phyloP scores from a whole-genome alignment of 92 coral and sea anemone species.

The Actinernus sp. region DNA sequence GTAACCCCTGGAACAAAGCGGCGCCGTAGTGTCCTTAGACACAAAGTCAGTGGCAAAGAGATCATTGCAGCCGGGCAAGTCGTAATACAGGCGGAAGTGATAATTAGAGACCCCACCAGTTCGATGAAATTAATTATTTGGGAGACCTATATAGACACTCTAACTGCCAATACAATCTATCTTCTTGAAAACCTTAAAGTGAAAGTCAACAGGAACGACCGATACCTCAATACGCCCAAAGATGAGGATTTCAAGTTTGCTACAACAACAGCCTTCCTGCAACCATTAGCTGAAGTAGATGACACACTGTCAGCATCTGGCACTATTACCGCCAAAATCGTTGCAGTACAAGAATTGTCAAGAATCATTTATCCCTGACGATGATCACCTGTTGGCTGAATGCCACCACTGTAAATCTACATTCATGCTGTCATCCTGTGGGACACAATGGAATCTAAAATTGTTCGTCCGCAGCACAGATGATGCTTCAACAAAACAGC shows the following conservation, averaged over 20 bases:
- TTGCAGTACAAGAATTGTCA: too few relatives aligned
- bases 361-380: too few relatives aligned
- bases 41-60: constrained; percentile 15
- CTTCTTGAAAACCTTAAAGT: constrained; percentile 13
- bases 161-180: constrained; percentile 10
- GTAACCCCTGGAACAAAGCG: constrained; percentile 59
- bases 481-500: too few relatives aligned
- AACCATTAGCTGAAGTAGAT: constrained; percentile 8
- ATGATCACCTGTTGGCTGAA: too few relatives aligned
- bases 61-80: constrained; percentile 43
- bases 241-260: constrained; percentile 9
- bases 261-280: not conserved
- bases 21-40: constrained; percentile 34
- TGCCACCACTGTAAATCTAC: too few relatives aligned
- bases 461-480: too few relatives aligned
- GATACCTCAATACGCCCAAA: constrained; percentile 24
- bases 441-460: too few relatives aligned
- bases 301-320: too few relatives aligned
- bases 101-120: constrained; percentile 19
- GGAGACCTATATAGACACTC: constrained; percentile 6
- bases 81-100: constrained; percentile 35
- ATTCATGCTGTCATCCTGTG: too few relatives aligned
- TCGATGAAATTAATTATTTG: constrained; percentile 12
- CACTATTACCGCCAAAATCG: too few relatives aligned
- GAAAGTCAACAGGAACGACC: constrained; percentile 10